Percentiles rank a stretch among this genome's conserved stretches.
These are phyloP conservation scores for Pogonomyrmex californicus DNA, from an alignment of 1,140 invertebrate species.

Conservation along the genomic window DNA sequence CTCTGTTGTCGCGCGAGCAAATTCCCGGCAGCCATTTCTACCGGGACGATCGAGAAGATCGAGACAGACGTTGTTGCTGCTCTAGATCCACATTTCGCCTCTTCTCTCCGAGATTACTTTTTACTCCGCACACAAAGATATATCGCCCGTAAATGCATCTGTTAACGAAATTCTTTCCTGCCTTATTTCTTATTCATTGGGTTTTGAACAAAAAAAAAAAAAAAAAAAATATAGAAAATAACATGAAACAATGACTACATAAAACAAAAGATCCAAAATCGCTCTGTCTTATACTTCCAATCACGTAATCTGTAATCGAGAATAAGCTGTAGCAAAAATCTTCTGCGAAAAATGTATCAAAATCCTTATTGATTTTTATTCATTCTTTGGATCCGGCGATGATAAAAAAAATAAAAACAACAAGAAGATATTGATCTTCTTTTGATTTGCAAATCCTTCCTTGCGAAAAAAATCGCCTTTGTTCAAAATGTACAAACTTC, in stretches of 20 bases:
- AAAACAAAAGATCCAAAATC: neutral
- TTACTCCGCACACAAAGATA: neutral
- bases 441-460: neutral
- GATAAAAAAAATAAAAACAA: neutral
- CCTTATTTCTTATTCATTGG: neutral
- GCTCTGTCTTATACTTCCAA: neutral
- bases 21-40: conserved; percentile 25
- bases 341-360: neutral
- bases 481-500: conserved; percentile 50
- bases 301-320: neutral
- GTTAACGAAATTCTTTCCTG: neutral
- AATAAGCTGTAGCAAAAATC: neutral
- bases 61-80: neutral
- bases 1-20: conserved; percentile 26
- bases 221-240: neutral
- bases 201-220: neutral
- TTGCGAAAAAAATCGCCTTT: conserved; percentile 60
- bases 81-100: conserved; percentile 15
- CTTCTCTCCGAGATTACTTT: conserved; percentile 40
- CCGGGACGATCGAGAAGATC: conserved; percentile 51
- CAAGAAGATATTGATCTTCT: neutral
- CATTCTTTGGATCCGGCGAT: neutral
- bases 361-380: neutral
- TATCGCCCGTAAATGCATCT: neutral
- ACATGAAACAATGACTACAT: neutral